phyloP scores from a whole-genome alignment of 2,797 vertebrate species.

The Gymnoscopelus microlampas region DNA sequence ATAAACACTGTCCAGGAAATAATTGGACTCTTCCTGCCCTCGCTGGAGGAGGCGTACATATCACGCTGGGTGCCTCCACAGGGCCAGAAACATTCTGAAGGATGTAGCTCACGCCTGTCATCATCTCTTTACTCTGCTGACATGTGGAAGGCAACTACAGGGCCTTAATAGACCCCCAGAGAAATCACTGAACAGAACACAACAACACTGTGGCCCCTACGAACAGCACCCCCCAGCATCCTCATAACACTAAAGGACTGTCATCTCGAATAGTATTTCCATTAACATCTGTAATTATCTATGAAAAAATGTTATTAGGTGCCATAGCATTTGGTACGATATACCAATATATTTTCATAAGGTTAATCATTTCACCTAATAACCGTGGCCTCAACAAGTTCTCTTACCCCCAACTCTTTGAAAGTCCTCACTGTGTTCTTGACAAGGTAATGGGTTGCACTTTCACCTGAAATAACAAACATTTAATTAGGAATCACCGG shows the following conservation, averaged over 20 bases:
- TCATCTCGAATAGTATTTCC: too few species aligned
- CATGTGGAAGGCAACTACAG: not conserved
- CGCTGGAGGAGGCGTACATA: not conserved
- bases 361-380: too few species aligned
- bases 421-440: slow-evolving; percentile 97
- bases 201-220: too few species aligned
- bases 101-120: slow-evolving; percentile 9
- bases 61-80: slow-evolving; percentile 3
- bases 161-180: not conserved
- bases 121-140: not conserved
- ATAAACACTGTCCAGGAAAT: slow-evolving; percentile 2
- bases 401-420: slow-evolving; percentile 95
- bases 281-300: too few species aligned
- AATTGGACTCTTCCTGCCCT: not conserved
- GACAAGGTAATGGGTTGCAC: slow-evolving; percentile 96
- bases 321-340: not conserved
- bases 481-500: not conserved
- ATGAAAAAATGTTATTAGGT: too few species aligned
- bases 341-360: not conserved
- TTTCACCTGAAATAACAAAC: slow-evolving; percentile 85
- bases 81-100: slow-evolving; percentile 11
- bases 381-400: too few species aligned
- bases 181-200: not conserved
- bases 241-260: too few species aligned
- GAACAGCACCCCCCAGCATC: too few species aligned